These are phyloP conservation scores for Machimus rusticus DNA, from an alignment of 2,888 invertebrate species.

Conservation along the genomic window DNA sequence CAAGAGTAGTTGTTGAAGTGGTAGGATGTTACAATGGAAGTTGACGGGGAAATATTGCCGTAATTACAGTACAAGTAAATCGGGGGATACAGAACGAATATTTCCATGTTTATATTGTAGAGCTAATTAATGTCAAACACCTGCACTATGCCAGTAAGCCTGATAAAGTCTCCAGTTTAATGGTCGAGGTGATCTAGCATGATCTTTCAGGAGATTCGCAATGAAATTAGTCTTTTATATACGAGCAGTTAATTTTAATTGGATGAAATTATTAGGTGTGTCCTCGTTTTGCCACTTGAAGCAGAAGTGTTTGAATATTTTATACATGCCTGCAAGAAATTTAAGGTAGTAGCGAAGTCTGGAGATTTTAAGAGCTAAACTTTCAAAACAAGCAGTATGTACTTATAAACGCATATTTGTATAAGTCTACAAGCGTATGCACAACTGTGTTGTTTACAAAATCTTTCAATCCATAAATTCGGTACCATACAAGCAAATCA, in stretches of 20 bases:
- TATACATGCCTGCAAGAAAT: background rate
- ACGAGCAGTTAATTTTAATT: background rate
- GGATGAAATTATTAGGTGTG: background rate
- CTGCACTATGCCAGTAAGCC: background rate
- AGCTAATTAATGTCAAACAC: constrained; percentile 7
- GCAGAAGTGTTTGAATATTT: background rate
- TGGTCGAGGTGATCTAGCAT: background rate
- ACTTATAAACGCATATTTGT: background rate
- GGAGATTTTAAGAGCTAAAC: background rate
- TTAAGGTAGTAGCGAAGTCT: too few species aligned
- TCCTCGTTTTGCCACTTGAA: background rate
- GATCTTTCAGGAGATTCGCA: background rate
- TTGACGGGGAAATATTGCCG: background rate
- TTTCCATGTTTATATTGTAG: background rate
- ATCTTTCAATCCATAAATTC: background rate
- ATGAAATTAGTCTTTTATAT: background rate
- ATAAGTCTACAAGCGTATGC: background rate
- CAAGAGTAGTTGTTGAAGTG: background rate
- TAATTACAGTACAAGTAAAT: background rate
- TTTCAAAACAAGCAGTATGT: background rate
- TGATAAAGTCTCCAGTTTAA: background rate
- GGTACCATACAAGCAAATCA: background rate
- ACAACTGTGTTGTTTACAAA: background rate
- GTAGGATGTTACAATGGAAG: background rate
- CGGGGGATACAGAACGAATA: background rate